phyloP scores from a whole-genome alignment of 2,888 invertebrate genomes.

The Stramonita haemastoma region DNA sequence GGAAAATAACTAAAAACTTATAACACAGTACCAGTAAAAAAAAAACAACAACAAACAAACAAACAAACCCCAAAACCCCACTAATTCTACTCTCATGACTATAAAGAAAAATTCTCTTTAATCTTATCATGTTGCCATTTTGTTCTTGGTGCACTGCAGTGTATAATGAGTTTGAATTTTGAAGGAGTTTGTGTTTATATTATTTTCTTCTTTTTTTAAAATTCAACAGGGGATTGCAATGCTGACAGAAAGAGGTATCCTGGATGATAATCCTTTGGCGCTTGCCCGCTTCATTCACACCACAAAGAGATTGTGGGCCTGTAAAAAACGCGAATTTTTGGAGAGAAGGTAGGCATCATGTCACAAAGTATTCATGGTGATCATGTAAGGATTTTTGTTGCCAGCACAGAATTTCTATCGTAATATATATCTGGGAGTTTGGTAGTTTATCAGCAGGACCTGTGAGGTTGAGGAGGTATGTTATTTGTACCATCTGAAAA shows the following conservation, averaged over 20 bases:
- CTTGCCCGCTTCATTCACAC: slow-evolving; percentile 78
- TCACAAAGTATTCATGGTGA: no score
- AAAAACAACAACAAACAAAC: no score
- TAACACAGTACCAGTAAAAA: background rate
- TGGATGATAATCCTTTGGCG: slow-evolving; percentile 76
- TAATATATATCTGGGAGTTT: no score
- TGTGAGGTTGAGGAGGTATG: no score
- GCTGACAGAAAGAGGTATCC: slow-evolving; percentile 74
- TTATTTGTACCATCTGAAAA: no score
- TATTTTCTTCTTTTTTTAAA: background rate
- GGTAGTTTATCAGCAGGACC: no score
- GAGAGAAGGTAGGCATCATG: slow-evolving; percentile 70
- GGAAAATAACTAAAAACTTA: no score
- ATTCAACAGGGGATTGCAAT: slow-evolving; percentile 77
- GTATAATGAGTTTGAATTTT: background rate
- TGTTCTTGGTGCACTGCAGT: no score
- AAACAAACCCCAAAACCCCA: no score
- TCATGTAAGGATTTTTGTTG: no score
- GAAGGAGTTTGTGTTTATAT: background rate
- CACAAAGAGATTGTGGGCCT: slow-evolving; percentile 72
- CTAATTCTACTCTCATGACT: background rate
- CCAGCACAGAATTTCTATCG: no score
- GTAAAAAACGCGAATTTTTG: slow-evolving; percentile 76
- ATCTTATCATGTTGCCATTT: no score
- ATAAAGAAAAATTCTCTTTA: background rate